phyloP scores from a whole-genome alignment of 2,797 vertebrate species.

The Acropternis orthonyx region DNA sequence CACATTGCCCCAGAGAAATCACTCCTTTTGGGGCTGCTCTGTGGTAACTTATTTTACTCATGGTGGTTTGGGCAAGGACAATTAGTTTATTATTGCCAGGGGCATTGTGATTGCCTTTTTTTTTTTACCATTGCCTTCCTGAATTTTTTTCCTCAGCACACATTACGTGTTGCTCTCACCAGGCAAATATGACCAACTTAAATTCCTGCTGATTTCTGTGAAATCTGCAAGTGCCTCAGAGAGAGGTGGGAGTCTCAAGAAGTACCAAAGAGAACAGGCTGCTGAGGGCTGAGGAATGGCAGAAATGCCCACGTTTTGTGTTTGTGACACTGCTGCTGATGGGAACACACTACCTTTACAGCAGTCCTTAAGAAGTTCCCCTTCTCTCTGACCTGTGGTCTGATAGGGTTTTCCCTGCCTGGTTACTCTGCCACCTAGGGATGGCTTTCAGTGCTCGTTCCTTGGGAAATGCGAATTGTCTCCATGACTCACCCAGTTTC shows the following conservation, averaged over 20 bases:
- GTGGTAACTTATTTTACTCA: not conserved
- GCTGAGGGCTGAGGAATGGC: slow-evolving; percentile 15
- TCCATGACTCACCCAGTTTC: not conserved
- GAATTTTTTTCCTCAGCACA: not conserved
- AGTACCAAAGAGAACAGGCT: not conserved
- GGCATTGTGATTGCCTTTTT: too few species aligned
- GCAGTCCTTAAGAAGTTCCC: not conserved
- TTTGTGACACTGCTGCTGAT: not conserved
- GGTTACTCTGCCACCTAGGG: not conserved
- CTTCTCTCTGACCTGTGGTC: not conserved
- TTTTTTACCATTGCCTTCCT: not conserved
- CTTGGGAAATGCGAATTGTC: not conserved
- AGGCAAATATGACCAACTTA: not conserved
- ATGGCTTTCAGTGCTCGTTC: not conserved
- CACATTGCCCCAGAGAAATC: not conserved
- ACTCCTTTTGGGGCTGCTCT: not conserved
- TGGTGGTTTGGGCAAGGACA: not conserved
- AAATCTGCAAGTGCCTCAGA: not conserved
- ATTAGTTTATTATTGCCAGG: not conserved
- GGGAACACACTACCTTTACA: not conserved
- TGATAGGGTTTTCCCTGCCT: not conserved
- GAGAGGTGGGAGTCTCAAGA: not conserved
- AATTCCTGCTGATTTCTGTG: not conserved
- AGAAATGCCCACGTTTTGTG: slow-evolving; percentile 39
- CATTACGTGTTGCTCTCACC: not conserved